These are phyloP conservation scores for Dendrolimus pini DNA, from an alignment of 2,888 invertebrate genomes.

Conservation along the genomic window DNA sequence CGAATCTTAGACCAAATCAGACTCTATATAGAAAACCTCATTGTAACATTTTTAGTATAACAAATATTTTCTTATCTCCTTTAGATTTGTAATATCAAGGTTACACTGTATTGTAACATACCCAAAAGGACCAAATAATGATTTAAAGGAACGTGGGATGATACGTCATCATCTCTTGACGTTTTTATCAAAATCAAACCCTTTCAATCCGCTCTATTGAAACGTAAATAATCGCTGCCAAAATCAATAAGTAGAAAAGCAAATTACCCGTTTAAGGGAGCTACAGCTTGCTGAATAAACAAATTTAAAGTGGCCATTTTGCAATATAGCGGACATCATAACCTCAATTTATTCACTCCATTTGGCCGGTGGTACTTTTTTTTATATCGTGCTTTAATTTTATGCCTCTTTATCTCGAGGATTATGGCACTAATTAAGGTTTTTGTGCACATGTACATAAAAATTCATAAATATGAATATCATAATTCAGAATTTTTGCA, in stretches of 20 bases:
- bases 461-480: constrained; percentile 9
- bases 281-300: constrained; percentile 33
- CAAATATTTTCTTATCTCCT: too few species aligned
- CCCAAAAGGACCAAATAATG: too few species aligned
- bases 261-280: constrained; percentile 17
- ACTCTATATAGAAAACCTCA: too few species aligned
- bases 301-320: constrained; percentile 52
- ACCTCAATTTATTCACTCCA: constrained; percentile 59
- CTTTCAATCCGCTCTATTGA: too few species aligned
- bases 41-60: too few species aligned
- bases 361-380: constrained; percentile 64
- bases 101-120: too few species aligned
- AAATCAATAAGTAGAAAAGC: constrained; percentile 4
- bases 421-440: constrained; percentile 54
- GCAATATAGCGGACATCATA: constrained; percentile 55
- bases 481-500: constrained; percentile 22
- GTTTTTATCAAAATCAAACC: too few species aligned
- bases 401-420: constrained; percentile 57
- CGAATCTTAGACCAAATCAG: too few species aligned
- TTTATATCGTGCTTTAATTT: constrained; percentile 69
- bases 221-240: too few species aligned
- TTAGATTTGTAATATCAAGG: too few species aligned
- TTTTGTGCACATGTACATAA: constrained; percentile 42
- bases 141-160: too few species aligned
- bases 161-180: too few species aligned